phyloP scores from a whole-genome alignment of 2,113 vertebrate genomes.

The Oplegnathus fasciatus region DNA sequence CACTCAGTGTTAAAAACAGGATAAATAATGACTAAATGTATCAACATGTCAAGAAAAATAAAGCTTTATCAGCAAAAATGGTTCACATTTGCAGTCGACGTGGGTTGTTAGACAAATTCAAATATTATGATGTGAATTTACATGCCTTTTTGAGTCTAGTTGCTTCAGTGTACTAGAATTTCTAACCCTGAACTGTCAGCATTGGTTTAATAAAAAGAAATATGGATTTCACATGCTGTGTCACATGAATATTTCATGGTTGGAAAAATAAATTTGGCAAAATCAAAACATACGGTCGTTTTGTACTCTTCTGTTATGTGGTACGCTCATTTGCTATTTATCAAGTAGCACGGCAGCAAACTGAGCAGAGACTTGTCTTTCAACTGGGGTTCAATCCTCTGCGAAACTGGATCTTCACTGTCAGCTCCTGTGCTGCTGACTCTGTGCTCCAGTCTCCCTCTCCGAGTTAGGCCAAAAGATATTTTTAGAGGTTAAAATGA shows the following conservation, averaged over 20 bases:
- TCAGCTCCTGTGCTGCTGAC: background rate
- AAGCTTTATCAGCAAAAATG: conserved; percentile 9
- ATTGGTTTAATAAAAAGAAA: background rate
- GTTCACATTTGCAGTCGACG: background rate
- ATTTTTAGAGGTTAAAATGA: background rate
- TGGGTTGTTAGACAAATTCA: background rate
- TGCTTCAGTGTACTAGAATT: background rate
- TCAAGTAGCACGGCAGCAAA: background rate
- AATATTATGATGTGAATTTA: background rate
- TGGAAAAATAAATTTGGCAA: conserved; percentile 48
- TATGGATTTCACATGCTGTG: conserved; percentile 25
- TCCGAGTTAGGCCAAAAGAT: background rate
- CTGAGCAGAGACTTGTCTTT: background rate
- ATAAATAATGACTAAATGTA: conserved; percentile 18
- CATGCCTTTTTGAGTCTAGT: background rate
- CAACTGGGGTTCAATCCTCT: background rate
- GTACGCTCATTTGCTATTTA: background rate
- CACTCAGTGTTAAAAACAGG: conserved; percentile 7
- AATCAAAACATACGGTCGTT: conserved; percentile 19
- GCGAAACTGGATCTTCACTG: background rate
- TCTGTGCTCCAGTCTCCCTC: background rate
- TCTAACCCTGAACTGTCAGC: background rate
- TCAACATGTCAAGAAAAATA: conserved; percentile 11
- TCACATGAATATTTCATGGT: conserved; percentile 19
- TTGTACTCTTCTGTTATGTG: background rate